Percentiles rank a stretch among this genome's conserved stretches.
Evolutionary conservation across 2,797 vertebrate genomes (phyloP).

Genomic region (Holocentrus rufus): DNA sequence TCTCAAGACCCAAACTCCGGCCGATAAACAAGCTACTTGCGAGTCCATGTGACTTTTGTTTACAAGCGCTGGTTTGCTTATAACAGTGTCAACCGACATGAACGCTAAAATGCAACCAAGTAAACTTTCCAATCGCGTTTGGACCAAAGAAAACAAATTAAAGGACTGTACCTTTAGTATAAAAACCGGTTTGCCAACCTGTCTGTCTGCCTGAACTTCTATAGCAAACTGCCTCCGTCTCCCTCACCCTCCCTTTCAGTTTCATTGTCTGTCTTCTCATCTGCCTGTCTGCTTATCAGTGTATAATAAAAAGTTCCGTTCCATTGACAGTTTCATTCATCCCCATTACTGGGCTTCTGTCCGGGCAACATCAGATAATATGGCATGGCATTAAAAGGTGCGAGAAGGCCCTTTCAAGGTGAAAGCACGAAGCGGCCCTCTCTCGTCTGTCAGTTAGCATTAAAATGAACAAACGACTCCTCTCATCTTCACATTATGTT

Average conservation of each 20-base stretch:
- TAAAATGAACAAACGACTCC: conserved; percentile 23
- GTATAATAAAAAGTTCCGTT: conserved; percentile 26
- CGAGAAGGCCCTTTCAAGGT: conserved; percentile 48
- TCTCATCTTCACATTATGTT: conserved; percentile 32
- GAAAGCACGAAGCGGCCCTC: conserved; percentile 20
- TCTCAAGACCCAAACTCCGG: no score
- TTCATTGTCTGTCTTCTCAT: not conserved
- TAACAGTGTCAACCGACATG: no score
- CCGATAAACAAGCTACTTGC: no score
- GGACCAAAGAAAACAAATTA: no score
- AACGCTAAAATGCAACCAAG: no score
- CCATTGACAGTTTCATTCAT: conserved; percentile 55
- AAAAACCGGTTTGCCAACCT: no score
- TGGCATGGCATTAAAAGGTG: conserved; percentile 55
- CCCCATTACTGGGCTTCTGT: conserved; percentile 55
- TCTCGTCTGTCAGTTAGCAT: conserved; percentile 50
- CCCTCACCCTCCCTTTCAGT: not conserved
- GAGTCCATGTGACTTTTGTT: no score
- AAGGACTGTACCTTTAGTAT: no score
- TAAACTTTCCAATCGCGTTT: no score
- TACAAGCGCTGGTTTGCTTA: no score
- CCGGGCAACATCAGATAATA: conserved; percentile 47
- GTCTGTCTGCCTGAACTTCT: no score
- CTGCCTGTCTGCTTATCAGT: conserved; percentile 22
- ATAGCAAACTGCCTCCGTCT: conserved; percentile 4